Evolutionary conservation across 2,888 invertebrate genomes (phyloP), one percentile per base, ranked within the genome.

Genomic region (Pollenia amentaria): DNA sequence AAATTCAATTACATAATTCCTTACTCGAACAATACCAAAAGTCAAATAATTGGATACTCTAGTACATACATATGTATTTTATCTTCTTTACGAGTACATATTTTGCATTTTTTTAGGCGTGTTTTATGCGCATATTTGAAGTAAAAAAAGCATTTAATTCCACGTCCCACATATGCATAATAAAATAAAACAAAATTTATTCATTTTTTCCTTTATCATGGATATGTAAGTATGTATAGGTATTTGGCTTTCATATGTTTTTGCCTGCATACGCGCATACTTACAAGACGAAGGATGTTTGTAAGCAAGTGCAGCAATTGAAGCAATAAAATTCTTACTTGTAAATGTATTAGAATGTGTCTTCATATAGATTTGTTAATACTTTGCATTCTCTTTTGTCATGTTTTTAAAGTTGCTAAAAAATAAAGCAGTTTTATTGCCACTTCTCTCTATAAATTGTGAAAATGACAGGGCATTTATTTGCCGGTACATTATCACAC

Each of bases 341-440:
- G 38, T 29, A 18, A 60, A 18, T 21, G 73, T 16, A 46, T 46
- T 11, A 55, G 46, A 18, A 16, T 42, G 6, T 40, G 29, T 21
- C n/a, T 38, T 21, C 14, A n/a, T 18, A 7, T 2, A 51, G 69
- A 51, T 78, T 48, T 51, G 46, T 65, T 48, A 29, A 64, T 65
- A 57, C 40, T 46, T 65, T 70, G 53, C 60, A 46, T 75, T 60
- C 69, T 40, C 69, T 64, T 80, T 75, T 84, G 69, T 80, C 69
- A 55, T 73, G 84, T 64, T 72, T 44, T 44, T 2, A 57, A 72
- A 70, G 65, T 70, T 80, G 64, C 70, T 80, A 53, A 67, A 44
- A 83, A 76, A 29, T 42, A 73, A 65, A 73, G 18, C 84, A 73
- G 18, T 69, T 60, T 73, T 84, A 69, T 84, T 84, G 51, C 67